Evolutionary conservation across 2,113 vertebrate species (phyloP).

Genomic region (Saccopteryx leptura): DNA sequence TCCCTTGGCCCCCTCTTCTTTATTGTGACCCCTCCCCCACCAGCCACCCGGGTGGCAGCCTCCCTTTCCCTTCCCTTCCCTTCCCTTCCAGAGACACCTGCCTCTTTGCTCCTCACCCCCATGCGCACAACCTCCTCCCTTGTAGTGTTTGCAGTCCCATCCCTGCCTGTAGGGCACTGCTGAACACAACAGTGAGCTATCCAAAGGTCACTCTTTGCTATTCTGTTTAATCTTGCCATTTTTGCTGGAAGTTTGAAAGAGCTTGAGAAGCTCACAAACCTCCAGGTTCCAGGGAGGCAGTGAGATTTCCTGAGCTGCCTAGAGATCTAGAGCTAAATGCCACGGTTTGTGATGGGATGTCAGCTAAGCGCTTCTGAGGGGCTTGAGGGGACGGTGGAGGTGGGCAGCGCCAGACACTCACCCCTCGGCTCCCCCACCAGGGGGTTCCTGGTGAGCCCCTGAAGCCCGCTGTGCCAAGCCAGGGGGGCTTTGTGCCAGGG

Average conservation of each 20-base stretch:
- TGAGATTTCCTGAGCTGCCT: constrained; percentile 6
- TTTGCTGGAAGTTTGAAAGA: constrained; percentile 31
- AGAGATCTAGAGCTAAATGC: not conserved
- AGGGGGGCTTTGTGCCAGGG: constrained; percentile 30
- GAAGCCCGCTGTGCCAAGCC: not conserved
- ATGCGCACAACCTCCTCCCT: fast-evolving
- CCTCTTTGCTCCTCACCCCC: not conserved
- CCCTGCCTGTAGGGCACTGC: not conserved
- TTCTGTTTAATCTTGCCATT: not conserved
- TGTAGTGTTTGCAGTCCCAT: not conserved
- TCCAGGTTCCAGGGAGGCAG: not conserved
- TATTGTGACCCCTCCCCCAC: fast-evolving
- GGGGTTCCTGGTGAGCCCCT: not conserved
- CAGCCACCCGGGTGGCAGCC: not conserved
- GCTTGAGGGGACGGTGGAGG: not conserved
- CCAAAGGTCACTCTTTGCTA: not conserved
- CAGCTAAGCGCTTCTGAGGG: not conserved
- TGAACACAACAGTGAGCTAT: not conserved
- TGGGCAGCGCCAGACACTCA: not conserved
- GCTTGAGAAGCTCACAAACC: not conserved
- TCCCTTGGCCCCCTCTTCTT: not conserved
- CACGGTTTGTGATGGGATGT: not conserved
- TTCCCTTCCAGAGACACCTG: not conserved
- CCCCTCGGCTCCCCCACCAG: not conserved
- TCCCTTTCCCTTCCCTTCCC: not conserved